A percentile compares a stretch with the other conserved stretches of the same genome.
phyloP scores from a whole-genome alignment of 2,888 invertebrate genomes.

The Pteria penguin region DNA sequence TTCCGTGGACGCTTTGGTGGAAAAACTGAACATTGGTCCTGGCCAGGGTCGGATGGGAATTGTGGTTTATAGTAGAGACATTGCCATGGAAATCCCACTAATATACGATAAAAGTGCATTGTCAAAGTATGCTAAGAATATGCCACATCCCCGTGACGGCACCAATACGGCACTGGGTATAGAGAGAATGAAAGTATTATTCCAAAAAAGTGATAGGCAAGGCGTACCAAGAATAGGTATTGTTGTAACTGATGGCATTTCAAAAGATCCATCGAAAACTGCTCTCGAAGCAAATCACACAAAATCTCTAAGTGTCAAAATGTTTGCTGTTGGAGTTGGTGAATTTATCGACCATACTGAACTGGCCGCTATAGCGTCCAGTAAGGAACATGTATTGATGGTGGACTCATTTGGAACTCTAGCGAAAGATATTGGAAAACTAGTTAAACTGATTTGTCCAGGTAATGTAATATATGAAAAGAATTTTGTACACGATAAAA shows the following conservation, averaged over 20 bases:
- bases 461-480: conserved; percentile 12
- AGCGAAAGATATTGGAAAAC: conserved; percentile 2
- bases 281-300: conserved; percentile 73
- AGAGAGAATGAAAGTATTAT: conserved; percentile 51
- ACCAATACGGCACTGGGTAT: conserved; percentile 59
- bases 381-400: conserved; percentile 52
- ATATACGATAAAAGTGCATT: conserved; percentile 41
- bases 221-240: conserved; percentile 76
- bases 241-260: conserved; percentile 80
- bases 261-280: conserved; percentile 70
- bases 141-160: conserved; percentile 52
- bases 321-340: conserved; percentile 79
- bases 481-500: background rate
- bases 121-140: conserved; percentile 12
- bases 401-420: conserved; percentile 29
- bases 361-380: conserved; percentile 61
- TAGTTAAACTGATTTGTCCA: conserved; percentile 32
- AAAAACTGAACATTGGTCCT: conserved; percentile 53
- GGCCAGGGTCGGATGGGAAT: conserved; percentile 45
- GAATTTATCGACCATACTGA: conserved; percentile 72
- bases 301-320: conserved; percentile 73
- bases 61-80: conserved; percentile 52
- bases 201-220: conserved; percentile 46
- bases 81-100: conserved; percentile 53
- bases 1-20: conserved; percentile 54